Conservation (phyloP, 2,888 invertebrate species). For the Mesochorus sp. region DNA sequence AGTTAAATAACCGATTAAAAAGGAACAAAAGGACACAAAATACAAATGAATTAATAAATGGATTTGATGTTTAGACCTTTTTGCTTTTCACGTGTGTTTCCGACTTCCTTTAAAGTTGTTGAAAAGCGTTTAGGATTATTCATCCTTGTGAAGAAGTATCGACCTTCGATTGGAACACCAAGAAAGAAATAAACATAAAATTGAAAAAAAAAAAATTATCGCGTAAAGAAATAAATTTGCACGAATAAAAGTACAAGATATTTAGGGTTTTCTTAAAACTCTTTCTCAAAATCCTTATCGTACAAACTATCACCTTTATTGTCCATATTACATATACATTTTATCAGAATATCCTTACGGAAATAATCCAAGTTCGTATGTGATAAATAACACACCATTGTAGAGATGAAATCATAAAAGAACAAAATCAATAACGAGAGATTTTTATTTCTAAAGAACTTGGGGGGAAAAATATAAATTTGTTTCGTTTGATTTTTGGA, state of each 20-base stretch:
- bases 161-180: not conserved
- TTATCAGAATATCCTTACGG: not conserved
- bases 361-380: conserved; percentile 3
- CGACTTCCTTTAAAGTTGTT: conserved; percentile 41
- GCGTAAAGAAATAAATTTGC: conserved; percentile 68
- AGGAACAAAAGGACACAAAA: conserved; percentile 64
- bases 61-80: conserved; percentile 76
- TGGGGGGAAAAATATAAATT: too few species aligned
- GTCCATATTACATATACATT: conserved; percentile 53
- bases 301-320: conserved; percentile 60
- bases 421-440: too few species aligned
- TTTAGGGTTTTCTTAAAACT: not conserved
- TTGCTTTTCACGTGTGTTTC: conserved; percentile 72
- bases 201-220: conserved; percentile 10
- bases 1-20: conserved; percentile 32
- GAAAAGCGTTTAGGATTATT: conserved; percentile 57
- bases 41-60: conserved; percentile 73
- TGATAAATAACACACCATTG: too few species aligned
- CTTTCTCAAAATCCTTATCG: not conserved
- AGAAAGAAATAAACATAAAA: not conserved
- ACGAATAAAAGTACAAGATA: conserved; percentile 63
- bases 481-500: too few species aligned
- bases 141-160: conserved; percentile 67
- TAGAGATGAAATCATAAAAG: too few species aligned
- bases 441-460: too few species aligned